Conservation (phyloP, 2,113 vertebrate species). For the Camelus dromedarius region DNA sequence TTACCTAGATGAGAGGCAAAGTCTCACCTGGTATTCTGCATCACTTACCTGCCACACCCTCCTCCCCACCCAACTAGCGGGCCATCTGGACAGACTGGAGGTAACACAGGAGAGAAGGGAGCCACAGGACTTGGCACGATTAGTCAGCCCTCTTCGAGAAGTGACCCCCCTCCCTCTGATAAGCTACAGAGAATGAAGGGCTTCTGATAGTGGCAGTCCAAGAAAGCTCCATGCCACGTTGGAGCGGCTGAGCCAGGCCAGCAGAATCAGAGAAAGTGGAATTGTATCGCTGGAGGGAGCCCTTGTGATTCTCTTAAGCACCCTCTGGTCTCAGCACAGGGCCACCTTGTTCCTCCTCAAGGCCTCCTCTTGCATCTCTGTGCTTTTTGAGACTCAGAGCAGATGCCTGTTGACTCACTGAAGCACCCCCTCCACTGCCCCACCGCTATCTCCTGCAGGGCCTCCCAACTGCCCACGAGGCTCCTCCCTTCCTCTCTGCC, state of each 20-base stretch:
- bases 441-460: background rate
- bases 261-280: background rate
- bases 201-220: background rate
- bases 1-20: background rate
- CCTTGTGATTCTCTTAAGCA: rapidly evolving
- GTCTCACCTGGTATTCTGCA: background rate
- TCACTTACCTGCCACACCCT: no score
- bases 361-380: background rate
- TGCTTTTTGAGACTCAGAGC: background rate
- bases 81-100: background rate
- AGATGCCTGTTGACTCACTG: background rate
- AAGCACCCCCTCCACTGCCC: rapidly evolving
- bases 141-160: background rate
- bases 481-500: background rate
- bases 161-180: background rate
- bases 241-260: background rate
- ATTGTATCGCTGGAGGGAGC: background rate
- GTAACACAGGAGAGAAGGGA: background rate
- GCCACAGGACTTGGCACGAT: rapidly evolving
- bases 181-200: background rate
- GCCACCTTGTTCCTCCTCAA: background rate
- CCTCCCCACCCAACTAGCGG: rapidly evolving
- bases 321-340: rapidly evolving
- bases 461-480: background rate
- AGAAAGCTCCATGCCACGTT: background rate